Conservation (phyloP, 2,888 invertebrate species). For the Phlogophora meticulosa region DNA sequence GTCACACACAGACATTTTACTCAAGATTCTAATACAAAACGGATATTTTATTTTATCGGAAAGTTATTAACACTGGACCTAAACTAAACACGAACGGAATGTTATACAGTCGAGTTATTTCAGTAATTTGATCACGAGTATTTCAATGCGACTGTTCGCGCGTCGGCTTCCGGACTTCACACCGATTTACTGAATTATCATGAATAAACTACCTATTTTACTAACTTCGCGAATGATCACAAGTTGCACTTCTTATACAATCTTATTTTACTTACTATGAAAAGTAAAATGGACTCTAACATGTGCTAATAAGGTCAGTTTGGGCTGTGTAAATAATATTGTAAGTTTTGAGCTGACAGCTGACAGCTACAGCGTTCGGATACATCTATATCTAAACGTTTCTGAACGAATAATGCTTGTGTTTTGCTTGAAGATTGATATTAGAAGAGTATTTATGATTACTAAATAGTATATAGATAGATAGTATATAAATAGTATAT, state of each 20-base stretch:
- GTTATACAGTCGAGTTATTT: slow-evolving; percentile 15
- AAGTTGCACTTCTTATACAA: slow-evolving; percentile 20
- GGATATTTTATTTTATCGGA: not conserved
- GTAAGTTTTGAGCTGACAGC: slow-evolving; percentile 16
- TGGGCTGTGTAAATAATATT: not conserved
- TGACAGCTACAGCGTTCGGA: slow-evolving; percentile 42
- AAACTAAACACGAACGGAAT: not conserved
- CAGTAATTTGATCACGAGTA: slow-evolving; percentile 4
- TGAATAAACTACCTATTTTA: slow-evolving; percentile 37
- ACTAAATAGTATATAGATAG: too few relatives aligned
- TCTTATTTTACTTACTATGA: not conserved
- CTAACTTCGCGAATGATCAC: slow-evolving; percentile 41
- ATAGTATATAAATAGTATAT: too few relatives aligned
- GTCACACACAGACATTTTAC: slow-evolving; percentile 75
- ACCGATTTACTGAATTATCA: slow-evolving; percentile 47
- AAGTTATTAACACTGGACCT: slow-evolving; percentile 18
- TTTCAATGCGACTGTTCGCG: not conserved
- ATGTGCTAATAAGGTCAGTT: fast-evolving
- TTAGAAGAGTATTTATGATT: not conserved
- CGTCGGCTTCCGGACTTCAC: slow-evolving; percentile 27
- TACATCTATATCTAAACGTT: slow-evolving; percentile 12
- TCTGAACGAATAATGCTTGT: not conserved
- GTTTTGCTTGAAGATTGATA: too few relatives aligned
- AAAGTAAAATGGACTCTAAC: slow-evolving; percentile 17
- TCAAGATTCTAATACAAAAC: slow-evolving; percentile 16